Evolutionary conservation across 2,797 vertebrate species (phyloP).

Genomic region (Chelonia mydas): DNA sequence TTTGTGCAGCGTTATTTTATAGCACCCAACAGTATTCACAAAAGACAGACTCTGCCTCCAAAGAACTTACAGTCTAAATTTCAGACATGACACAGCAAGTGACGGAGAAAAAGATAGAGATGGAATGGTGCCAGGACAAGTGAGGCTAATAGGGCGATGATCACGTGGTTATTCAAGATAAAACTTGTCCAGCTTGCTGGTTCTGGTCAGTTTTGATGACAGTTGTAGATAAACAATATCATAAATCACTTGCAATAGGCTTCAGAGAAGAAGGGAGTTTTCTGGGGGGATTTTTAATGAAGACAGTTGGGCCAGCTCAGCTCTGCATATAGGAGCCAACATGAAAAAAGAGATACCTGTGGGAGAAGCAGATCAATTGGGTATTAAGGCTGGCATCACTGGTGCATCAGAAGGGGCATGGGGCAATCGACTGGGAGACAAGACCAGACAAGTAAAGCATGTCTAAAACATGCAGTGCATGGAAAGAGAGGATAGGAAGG

Average conservation of each 20-base stretch:
- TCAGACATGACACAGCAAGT: not conserved
- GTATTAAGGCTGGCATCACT: not conserved
- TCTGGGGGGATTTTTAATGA: not conserved
- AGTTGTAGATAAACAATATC: not conserved
- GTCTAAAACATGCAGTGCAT: not conserved
- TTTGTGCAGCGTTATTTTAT: not conserved
- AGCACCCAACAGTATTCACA: not conserved
- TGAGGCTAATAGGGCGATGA: not conserved
- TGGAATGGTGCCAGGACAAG: not conserved
- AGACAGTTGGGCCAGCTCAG: not conserved
- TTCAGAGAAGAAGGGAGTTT: not conserved
- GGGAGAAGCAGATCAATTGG: not conserved
- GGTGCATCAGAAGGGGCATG: not conserved
- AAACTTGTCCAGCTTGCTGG: not conserved
- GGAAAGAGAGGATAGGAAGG: not conserved
- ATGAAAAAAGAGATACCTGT: not conserved
- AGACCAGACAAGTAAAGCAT: not conserved
- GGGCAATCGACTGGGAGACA: not conserved
- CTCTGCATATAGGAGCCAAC: not conserved
- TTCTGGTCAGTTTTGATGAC: constrained; percentile 1
- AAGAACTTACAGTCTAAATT: not conserved
- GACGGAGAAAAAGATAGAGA: not conserved
- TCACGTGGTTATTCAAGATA: not conserved
- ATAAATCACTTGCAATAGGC: not conserved
- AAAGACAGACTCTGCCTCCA: not conserved